Evolutionary conservation across 2,113 vertebrate species (phyloP).

Genomic region (Anolis sagrei): DNA sequence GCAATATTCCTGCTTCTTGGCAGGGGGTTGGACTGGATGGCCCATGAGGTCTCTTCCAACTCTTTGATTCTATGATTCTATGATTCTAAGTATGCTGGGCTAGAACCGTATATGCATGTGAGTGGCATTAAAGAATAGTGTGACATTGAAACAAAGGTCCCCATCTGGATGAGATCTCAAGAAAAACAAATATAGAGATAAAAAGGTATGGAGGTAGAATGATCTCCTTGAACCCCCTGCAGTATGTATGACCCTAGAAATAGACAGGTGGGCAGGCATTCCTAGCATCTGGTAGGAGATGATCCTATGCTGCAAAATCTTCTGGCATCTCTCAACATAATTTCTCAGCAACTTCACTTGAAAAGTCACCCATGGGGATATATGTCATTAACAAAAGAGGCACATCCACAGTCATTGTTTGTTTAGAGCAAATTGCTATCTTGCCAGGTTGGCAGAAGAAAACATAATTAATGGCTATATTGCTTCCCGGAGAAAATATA

Average conservation of each 20-base stretch:
- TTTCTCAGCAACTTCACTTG: background rate
- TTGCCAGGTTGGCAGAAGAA: background rate
- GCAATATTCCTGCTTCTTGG: too few species aligned
- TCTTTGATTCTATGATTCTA: too few species aligned
- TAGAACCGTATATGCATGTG: too few species aligned
- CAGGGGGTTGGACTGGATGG: too few species aligned
- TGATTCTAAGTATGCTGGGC: too few species aligned
- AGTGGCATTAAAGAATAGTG: too few species aligned
- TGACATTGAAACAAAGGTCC: too few species aligned
- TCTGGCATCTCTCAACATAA: background rate
- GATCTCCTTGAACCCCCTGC: background rate
- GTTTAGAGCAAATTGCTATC: conserved; percentile 4
- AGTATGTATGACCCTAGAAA: background rate
- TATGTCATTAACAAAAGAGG: background rate
- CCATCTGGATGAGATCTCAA: too few species aligned
- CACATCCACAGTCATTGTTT: background rate
- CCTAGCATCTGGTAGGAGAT: too few species aligned
- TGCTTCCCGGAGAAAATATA: conserved; percentile 6
- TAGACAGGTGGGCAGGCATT: background rate
- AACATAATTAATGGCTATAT: conserved; percentile 18
- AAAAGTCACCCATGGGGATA: background rate
- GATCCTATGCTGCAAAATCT: too few species aligned
- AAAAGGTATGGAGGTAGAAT: background rate
- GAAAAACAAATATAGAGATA: background rate
- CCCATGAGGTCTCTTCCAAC: too few species aligned